Evolutionary conservation across 2,888 invertebrate genomes (phyloP), one percentile per base, ranked within the genome.

Genomic region (Hypsopygia costalis): DNA sequence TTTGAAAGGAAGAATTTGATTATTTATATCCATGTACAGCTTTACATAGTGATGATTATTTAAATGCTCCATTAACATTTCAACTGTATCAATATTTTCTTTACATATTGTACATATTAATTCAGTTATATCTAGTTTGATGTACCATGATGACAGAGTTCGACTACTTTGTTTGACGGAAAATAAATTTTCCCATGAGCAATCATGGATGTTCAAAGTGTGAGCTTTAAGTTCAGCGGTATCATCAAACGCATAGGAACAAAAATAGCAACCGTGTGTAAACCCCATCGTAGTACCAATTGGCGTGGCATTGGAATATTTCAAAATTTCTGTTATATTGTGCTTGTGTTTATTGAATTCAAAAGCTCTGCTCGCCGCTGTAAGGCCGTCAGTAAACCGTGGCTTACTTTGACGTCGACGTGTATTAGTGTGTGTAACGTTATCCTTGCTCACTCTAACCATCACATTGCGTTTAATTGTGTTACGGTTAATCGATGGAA

Each of bases 1-100:
- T 33, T 68, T 72, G 25, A 79, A 79, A 0, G 76, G 67, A 1
- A 77, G 21, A 2, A 76, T 62, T 29, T 67, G 72, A 34, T 68
- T 70, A 11, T 60, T 58, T 3, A 70, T 53, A 27, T 63, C 61
- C 1, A 46, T 58, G 27, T 58, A 47, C 10, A 67, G 41, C 20
- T 41, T 48, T 12, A 43, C 62, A 0, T 54, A 42, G 37, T 71
- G 70, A 3, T 37, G 37, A 0, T 38, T 36, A n/a, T 36, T 47
- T 1, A 70, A 40, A 40, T 70, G 68, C 1, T 50, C 49, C 2
- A 61, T 49, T 1, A 69, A 37, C 1, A 48, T 34, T 34, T 70
- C 69, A 1, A 67, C 10, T 1, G 49, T 54, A 0, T 58, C 25
- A 25, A 25, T 2, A 8, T 25, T 6, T 25, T 8, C 7, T 6